A percentile compares a stretch with the other conserved stretches of the same genome.
Conservation (phyloP, 1,140 invertebrate species). For the Thereuonema tuberculata region DNA sequence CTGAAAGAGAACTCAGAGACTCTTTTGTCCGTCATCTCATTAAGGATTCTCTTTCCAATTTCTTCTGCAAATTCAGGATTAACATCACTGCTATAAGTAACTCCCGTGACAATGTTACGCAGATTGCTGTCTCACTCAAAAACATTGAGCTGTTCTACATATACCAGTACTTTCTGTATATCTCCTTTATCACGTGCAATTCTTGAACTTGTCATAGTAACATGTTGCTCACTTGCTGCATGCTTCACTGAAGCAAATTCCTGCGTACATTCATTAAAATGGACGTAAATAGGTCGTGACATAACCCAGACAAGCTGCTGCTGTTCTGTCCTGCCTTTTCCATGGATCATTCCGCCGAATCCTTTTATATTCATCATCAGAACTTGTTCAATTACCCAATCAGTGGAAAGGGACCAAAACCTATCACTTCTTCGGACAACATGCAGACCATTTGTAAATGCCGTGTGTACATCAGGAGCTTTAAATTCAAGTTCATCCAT, state of each 20-base stretch:
- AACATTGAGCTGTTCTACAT: too few relatives aligned
- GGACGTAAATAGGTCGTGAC: not conserved
- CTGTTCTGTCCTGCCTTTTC: not conserved
- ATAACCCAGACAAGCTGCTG: not conserved
- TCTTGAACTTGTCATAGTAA: not conserved
- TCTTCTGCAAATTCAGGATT: too few relatives aligned
- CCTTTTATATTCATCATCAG: too few relatives aligned
- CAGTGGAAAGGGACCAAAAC: slow-evolving; percentile 20
- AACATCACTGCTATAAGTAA: too few relatives aligned
- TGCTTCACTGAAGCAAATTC: not conserved
- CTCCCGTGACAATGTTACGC: too few relatives aligned
- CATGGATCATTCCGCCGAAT: too few relatives aligned
- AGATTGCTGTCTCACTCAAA: too few relatives aligned
- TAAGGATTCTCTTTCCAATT: too few relatives aligned
- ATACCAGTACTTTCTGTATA: too few relatives aligned
- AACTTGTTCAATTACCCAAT: too few relatives aligned
- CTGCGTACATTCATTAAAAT: not conserved
- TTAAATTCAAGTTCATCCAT: not conserved
- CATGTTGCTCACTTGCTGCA: not conserved
- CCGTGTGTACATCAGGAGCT: not conserved
- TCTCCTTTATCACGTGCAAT: not conserved
- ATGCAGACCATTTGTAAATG: not conserved
- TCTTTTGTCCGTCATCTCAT: too few relatives aligned
- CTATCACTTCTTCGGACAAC: slow-evolving; percentile 13
- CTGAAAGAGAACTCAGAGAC: too few relatives aligned